phyloP scores from a whole-genome alignment of 2,113 vertebrate species.

The Cheirogaleus medius region DNA sequence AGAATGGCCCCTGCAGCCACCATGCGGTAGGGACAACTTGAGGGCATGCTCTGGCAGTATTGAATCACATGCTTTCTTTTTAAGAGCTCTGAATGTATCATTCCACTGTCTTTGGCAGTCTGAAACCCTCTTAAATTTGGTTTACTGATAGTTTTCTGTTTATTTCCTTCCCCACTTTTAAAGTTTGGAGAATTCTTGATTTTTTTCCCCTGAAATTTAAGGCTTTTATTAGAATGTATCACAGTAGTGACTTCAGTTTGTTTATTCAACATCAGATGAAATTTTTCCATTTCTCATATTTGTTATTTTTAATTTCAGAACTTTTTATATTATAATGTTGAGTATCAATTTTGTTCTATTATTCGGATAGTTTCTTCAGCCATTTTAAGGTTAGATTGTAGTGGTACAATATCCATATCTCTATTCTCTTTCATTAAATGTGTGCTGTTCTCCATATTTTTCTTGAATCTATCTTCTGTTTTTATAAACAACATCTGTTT shows the following conservation, averaged over 20 bases:
- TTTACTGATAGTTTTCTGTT: neutral
- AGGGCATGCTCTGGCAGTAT: neutral
- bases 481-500: neutral
- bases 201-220: neutral
- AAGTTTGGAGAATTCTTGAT: neutral
- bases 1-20: neutral
- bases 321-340: neutral
- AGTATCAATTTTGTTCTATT: neutral
- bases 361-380: neutral
- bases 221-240: neutral
- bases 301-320: neutral
- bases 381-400: neutral
- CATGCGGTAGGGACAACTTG: neutral
- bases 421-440: neutral
- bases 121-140: neutral
- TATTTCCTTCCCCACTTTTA: neutral
- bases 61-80: neutral
- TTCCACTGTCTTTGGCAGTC: neutral
- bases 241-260: neutral
- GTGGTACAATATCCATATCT: neutral
- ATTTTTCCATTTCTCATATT: neutral
- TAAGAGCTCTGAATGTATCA: neutral
- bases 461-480: neutral
- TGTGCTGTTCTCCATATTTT: neutral
- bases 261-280: neutral